These are phyloP conservation scores for Sinocyclocheilus anshuiensis DNA, from an alignment of 2,113 vertebrate genomes.

Conservation along the genomic window DNA sequence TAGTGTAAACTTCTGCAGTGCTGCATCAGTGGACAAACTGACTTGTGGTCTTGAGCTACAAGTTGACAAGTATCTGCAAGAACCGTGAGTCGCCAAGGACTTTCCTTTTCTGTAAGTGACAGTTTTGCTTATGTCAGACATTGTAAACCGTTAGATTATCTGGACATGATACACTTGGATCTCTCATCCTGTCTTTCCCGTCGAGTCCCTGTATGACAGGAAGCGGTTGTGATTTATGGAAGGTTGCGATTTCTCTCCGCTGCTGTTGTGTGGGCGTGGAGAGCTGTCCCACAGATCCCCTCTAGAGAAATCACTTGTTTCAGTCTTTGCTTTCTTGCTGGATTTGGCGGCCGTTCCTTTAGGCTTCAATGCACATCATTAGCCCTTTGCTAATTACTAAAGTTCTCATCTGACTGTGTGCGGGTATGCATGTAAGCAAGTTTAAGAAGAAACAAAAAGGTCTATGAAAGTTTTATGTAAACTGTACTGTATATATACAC, in stretches of 20 bases:
- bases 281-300: neutral
- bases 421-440: slow-evolving; percentile 3
- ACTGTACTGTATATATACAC: too few relatives aligned
- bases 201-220: slow-evolving; percentile 22
- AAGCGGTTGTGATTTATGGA: slow-evolving; percentile 48
- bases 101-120: neutral
- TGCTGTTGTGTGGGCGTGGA: slow-evolving; percentile 35
- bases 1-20: neutral
- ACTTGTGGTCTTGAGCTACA: neutral
- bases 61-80: slow-evolving; percentile 4
- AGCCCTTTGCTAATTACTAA: slow-evolving; percentile 44
- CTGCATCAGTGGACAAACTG: neutral
- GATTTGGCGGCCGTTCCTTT: slow-evolving; percentile 18
- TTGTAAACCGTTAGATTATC: slow-evolving; percentile 21
- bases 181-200: slow-evolving; percentile 20
- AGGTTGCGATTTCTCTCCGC: slow-evolving; percentile 23
- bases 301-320: slow-evolving; percentile 32
- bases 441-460: slow-evolving; percentile 17
- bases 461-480: neutral
- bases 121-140: slow-evolving; percentile 22
- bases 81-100: neutral
- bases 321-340: slow-evolving; percentile 4
- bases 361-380: slow-evolving; percentile 33
- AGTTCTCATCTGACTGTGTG: slow-evolving; percentile 33
- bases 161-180: slow-evolving; percentile 29